These are phyloP conservation scores for Microctenopoma steveboyesi DNA, from an alignment of 2,797 vertebrate genomes.

Conservation along the genomic window DNA sequence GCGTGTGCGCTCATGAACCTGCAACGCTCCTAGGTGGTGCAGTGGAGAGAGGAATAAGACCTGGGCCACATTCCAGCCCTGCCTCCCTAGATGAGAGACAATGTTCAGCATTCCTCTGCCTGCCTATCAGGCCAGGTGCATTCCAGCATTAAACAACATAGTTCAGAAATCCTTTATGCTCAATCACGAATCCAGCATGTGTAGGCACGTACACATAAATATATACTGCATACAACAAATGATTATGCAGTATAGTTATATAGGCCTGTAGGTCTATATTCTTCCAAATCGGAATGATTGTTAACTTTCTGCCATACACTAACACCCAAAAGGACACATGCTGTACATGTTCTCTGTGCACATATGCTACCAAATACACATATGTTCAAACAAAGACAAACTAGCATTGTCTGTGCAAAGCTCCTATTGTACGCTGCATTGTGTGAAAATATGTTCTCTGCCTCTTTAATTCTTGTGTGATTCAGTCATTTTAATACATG, in stretches of 20 bases:
- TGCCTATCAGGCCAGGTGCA: constrained; percentile 84
- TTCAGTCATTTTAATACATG: constrained; percentile 80
- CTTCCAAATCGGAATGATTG: constrained; percentile 1
- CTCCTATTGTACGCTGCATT: constrained; percentile 16
- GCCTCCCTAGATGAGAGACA: constrained; percentile 81
- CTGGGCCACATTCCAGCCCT: constrained; percentile 83
- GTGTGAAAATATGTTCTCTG: constrained; percentile 53
- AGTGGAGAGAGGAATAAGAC: constrained; percentile 78
- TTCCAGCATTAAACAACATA: constrained; percentile 63
- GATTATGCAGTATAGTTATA: constrained; percentile 14
- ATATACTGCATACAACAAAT: constrained; percentile 5
- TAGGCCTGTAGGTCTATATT: background rate
- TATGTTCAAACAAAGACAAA: constrained; percentile 37
- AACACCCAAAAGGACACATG: constrained; percentile 4
- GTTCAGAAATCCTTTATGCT: constrained; percentile 19
- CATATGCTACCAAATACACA: constrained; percentile 20
- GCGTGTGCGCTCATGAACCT: constrained; percentile 58
- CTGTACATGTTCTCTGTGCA: constrained; percentile 6
- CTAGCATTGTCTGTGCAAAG: constrained; percentile 41
- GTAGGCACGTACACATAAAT: constrained; percentile 8
- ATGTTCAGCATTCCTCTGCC: constrained; percentile 82
- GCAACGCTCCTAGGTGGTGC: constrained; percentile 69
- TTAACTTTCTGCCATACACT: constrained; percentile 13
- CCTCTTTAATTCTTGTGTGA: constrained; percentile 74
- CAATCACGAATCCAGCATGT: constrained; percentile 35